Percentiles rank a stretch among this genome's conserved stretches.
Conservation (phyloP, 92 coral and sea anemone genomes). For the Hydrozoanthus gracilis region DNA sequence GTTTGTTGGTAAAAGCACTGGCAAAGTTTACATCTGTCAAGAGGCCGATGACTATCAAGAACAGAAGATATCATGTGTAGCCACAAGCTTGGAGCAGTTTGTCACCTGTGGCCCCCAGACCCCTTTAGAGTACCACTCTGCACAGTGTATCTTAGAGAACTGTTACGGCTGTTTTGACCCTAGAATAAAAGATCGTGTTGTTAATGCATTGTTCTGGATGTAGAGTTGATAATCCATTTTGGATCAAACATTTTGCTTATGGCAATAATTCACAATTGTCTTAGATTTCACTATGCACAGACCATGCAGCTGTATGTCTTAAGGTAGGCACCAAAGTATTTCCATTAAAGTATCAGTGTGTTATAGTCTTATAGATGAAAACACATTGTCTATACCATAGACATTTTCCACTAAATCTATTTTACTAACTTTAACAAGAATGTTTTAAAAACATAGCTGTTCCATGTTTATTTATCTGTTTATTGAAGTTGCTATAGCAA, state of each 20-base stretch:
- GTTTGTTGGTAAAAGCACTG: slow-evolving; percentile 83
- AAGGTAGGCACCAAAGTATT: too few species aligned
- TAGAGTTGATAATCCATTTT: not conserved
- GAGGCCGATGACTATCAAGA: slow-evolving; percentile 92
- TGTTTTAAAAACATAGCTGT: too few species aligned
- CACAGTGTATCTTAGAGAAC: slow-evolving; percentile 87
- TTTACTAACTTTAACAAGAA: too few species aligned
- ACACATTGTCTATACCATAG: too few species aligned
- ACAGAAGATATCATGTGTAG: slow-evolving; percentile 82
- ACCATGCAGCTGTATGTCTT: not conserved
- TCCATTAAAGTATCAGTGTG: too few species aligned
- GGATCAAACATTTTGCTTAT: not conserved
- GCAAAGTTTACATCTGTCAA: slow-evolving; percentile 84
- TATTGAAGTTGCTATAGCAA: too few species aligned
- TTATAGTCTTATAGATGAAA: too few species aligned
- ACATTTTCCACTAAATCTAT: too few species aligned
- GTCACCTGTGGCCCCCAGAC: slow-evolving; percentile 85
- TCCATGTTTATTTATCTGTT: too few species aligned
- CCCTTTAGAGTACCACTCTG: slow-evolving; percentile 76
- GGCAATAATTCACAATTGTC: not conserved
- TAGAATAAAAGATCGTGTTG: slow-evolving; percentile 84
- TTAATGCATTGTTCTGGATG: slow-evolving; percentile 65
- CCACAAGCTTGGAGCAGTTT: slow-evolving; percentile 88
- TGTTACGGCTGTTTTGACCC: slow-evolving; percentile 95
- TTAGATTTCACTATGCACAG: not conserved